A percentile compares a stretch with the other conserved stretches of the same genome.
phyloP scores from a whole-genome alignment of 2,888 invertebrate genomes.

The Tetropium fuscum region DNA sequence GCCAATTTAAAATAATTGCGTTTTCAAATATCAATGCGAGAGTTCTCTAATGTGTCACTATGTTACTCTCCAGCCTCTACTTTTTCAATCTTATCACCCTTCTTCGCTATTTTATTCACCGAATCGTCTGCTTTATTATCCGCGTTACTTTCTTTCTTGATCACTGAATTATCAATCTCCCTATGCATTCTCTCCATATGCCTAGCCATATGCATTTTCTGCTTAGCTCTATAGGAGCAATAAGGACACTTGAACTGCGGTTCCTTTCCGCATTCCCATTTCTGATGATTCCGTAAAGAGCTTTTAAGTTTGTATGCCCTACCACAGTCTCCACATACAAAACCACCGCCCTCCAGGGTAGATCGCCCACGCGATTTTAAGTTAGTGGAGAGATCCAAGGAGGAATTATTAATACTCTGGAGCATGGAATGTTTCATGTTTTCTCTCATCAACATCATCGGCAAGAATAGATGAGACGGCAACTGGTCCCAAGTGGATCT shows the following conservation, averaged over 20 bases:
- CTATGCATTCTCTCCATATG: constrained; percentile 61
- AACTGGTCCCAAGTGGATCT: constrained; percentile 79
- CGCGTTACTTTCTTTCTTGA: constrained; percentile 55
- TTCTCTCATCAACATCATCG: constrained; percentile 73
- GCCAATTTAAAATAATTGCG: no score
- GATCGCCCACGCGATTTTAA: constrained; percentile 31
- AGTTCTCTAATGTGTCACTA: no score
- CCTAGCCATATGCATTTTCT: constrained; percentile 44
- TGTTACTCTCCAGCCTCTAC: no score
- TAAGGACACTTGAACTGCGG: constrained; percentile 46
- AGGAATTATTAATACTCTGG: constrained; percentile 48
- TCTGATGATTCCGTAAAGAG: constrained; percentile 47
- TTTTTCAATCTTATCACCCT: background rate
- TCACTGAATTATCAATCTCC: constrained; percentile 58
- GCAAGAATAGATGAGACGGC: constrained; percentile 80
- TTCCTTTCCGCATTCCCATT: constrained; percentile 49
- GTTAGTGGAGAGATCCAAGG: constrained; percentile 42
- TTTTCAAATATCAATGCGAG: no score
- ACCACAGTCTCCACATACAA: constrained; percentile 85
- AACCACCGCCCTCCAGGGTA: constrained; percentile 64
- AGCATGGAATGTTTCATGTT: constrained; percentile 63
- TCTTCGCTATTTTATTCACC: background rate
- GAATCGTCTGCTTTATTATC: constrained; percentile 13
- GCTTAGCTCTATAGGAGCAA: constrained; percentile 48
- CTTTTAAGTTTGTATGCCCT: constrained; percentile 74